Evolutionary conservation across 2,888 invertebrate species (phyloP).

Genomic region (Polymixis lichenea): DNA sequence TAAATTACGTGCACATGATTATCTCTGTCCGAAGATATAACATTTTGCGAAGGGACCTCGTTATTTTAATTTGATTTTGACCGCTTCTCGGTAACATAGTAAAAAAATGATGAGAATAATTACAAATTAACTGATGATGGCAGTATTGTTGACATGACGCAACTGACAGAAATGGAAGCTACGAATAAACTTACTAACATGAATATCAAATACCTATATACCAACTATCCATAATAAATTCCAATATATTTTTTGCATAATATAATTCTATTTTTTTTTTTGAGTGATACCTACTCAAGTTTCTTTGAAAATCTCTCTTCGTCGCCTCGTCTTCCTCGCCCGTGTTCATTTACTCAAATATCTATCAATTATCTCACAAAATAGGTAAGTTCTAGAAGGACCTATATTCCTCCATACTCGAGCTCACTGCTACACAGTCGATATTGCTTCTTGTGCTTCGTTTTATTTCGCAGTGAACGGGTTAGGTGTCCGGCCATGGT

Average conservation of each 20-base stretch:
- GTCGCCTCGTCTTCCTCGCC: too few species aligned
- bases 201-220: too few species aligned
- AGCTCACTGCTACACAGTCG: not conserved
- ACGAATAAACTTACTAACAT: too few species aligned
- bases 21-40: not conserved
- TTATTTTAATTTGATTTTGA: not conserved
- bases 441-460: slow-evolving; percentile 22
- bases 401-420: too few species aligned
- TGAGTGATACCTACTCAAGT: too few species aligned
- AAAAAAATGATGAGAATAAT: not conserved
- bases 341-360: not conserved
- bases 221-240: too few species aligned
- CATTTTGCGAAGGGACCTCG: not conserved
- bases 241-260: too few species aligned
- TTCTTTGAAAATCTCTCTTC: not conserved
- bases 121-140: not conserved
- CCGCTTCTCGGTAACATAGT: not conserved
- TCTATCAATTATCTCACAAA: not conserved
- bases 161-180: too few species aligned
- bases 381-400: not conserved
- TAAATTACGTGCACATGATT: not conserved
- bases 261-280: too few species aligned
- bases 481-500: slow-evolving; percentile 15
- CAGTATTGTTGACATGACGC: too few species aligned
- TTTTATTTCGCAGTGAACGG: slow-evolving; percentile 23